Evolutionary conservation across 2,113 vertebrate genomes (phyloP), one percentile per base, ranked within the genome.

Genomic region (Pao palembangensis): DNA sequence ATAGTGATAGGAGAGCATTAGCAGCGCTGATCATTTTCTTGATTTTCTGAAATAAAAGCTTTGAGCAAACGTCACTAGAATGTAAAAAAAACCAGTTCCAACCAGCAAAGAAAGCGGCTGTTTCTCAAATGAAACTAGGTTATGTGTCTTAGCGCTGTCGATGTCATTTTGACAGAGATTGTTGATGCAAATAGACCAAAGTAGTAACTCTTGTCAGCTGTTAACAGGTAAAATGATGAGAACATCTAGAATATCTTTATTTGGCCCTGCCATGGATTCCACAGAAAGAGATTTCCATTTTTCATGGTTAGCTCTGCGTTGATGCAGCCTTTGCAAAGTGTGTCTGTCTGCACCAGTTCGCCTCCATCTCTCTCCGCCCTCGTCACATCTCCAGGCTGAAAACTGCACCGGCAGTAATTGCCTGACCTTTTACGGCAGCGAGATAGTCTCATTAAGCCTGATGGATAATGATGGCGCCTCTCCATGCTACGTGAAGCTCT

Each of bases 371-470:
- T 69, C 77, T 83, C 78, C 61, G 67, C 69, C 90, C 91, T 91
- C 88, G 85, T 78, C 84, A 81, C 89, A 82, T 89, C 87, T 59
- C 75, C 90, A 82, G 88, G 88, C 92, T 93, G 93, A 93, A 95
- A 94, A 94, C 94, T 94, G 94, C 94, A 92, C 89, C 93, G 91
- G 91, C 92, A 92, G 91, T 98, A 97, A 96, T 96, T 96, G 94
- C 93, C 92, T 97, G 96, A 96, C 94, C 96, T 98, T 97, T 97
- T 94, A 93, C 93, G 91, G 93, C 93, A 91, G 92, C 88, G 87
- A 92, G 92, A 96, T 92, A 92, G 94, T 93, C 94, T 98, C 95
- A 97, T 98, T 98, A 96, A 94, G 94, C 91, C 94, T 94, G 94
- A 92, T 92, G 93, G 93, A 92, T 93, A 93, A 94, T 91, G 90